Percentiles rank a stretch among this genome's conserved stretches.
These are phyloP conservation scores for Tyrannus savana DNA, from an alignment of 2,113 vertebrate species.

Conservation along the genomic window DNA sequence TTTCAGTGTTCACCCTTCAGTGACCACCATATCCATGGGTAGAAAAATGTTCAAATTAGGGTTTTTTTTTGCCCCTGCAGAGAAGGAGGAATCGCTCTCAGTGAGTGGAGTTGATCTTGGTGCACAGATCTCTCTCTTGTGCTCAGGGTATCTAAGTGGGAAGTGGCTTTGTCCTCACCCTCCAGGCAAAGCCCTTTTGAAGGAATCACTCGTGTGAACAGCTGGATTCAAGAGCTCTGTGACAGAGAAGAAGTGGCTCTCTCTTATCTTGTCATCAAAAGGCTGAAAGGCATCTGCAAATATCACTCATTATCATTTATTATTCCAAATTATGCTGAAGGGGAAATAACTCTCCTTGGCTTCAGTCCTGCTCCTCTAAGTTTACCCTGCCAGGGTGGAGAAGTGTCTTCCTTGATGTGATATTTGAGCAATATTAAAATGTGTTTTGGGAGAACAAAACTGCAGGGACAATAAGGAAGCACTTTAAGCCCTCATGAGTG, in stretches of 20 bases:
- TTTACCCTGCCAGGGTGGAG: neutral
- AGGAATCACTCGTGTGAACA: neutral
- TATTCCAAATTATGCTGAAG: neutral
- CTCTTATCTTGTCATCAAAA: neutral
- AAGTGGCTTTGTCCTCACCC: neutral
- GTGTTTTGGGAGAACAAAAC: neutral
- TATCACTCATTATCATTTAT: neutral
- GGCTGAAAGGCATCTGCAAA: neutral
- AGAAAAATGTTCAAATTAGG: neutral
- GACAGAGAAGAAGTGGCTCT: neutral
- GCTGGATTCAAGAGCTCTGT: neutral
- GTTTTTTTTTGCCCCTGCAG: neutral
- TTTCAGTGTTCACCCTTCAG: neutral
- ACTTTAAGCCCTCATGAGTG: neutral
- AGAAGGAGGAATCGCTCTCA: accelerated
- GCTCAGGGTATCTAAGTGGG: neutral
- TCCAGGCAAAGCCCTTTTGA: neutral
- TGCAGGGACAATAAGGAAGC: neutral
- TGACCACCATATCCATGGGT: neutral
- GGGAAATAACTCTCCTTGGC: neutral
- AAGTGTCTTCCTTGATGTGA: neutral
- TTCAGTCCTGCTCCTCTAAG: neutral
- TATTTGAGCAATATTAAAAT: neutral
- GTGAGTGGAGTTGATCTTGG: neutral
- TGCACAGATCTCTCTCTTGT: neutral